Evolutionary conservation across 2,888 invertebrate species (phyloP).

Genomic region (Apotomis turbidana): DNA sequence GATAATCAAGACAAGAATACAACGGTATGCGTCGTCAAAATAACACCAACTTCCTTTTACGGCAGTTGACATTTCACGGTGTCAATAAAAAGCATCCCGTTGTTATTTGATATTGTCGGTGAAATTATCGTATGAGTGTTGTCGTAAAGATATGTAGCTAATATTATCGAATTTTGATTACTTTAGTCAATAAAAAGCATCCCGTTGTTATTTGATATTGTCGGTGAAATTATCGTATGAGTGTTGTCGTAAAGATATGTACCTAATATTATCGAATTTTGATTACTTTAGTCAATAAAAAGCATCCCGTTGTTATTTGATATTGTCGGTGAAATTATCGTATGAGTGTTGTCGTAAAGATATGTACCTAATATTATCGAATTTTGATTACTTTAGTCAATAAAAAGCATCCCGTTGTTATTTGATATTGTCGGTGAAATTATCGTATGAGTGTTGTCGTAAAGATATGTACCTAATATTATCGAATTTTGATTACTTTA

Average conservation of each 20-base stretch:
- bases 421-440: slow-evolving; percentile 1
- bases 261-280: too few species aligned
- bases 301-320: neutral
- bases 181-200: neutral
- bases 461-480: neutral
- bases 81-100: neutral
- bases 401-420: neutral
- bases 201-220: slow-evolving; percentile 5
- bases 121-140: neutral
- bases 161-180: too few species aligned
- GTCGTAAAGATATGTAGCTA: neutral
- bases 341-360: slow-evolving; percentile 1
- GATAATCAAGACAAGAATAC: slow-evolving; percentile 19
- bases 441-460: neutral
- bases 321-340: neutral
- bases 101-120: slow-evolving; percentile 4
- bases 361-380: too few species aligned
- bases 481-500: too few species aligned
- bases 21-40: slow-evolving; percentile 9
- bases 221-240: neutral
- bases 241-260: neutral
- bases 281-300: neutral
- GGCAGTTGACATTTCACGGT: neutral
- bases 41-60: slow-evolving; percentile 15
- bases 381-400: neutral